Evolutionary conservation across 2,797 vertebrate genomes (phyloP), one percentile per base, ranked within the genome.

Genomic region (Rhyacichthys aspro): DNA sequence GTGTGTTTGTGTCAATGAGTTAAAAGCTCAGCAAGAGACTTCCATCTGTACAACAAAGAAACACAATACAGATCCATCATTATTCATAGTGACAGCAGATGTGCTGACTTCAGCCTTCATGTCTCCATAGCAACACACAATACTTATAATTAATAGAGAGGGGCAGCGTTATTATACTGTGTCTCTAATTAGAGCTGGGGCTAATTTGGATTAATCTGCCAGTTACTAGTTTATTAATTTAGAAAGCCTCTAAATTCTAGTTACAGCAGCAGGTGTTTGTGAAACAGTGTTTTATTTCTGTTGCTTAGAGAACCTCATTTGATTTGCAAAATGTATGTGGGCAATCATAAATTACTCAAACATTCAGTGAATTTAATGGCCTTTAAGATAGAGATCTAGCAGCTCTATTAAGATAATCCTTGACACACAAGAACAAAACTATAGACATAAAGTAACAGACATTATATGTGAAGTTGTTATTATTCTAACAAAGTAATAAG

Each of bases 11-110:
- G 61, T 38, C 5, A 6, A 33, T 19, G 55, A 37, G 61, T 58
- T n/a, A 18, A 11, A 32, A 9, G 44, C 74, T 63, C 67, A 64
- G 74, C 49, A n/a, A 65, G 72, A 69, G 63, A 59, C 72, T 72
- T 68, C 52, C 65, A 62, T 75, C 69, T 38, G 55, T 19, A 67
- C 54, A 41, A 38, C 56, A 69, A 17, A 70, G 65, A 61, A 71
- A 47, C 36, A 44, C 12, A 41, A 42, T 62, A 41, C 59, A 43
- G 11, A 64, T 39, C n/a, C 47, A 49, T 78, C 63, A 68, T 78
- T 67, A 68, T 74, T 67, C 49, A 43, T 28, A 0, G 55, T 57
- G 73, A 72, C 67, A 72, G 65, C 60, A 58, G 41, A 63, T 8
- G 14, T 70, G 63, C 57, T 11, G 8, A 1, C 55, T 60, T 68